Conservation (phyloP, 2,888 invertebrate genomes). For the Carcina quercana region DNA sequence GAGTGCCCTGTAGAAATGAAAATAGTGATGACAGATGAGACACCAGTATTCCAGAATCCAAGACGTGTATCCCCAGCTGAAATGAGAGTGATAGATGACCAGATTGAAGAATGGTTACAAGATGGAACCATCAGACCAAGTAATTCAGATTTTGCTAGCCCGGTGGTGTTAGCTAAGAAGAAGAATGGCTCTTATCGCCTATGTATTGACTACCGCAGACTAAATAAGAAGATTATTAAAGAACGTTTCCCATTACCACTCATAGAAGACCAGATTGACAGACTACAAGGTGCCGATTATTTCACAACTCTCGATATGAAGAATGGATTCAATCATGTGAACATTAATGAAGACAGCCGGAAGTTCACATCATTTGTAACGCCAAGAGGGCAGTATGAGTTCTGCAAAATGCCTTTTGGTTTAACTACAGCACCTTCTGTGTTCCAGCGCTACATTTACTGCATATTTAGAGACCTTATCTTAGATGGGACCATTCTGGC, state of each 20-base stretch:
- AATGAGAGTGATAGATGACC: constrained; percentile 5
- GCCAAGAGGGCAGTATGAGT: constrained; percentile 24
- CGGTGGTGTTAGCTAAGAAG: constrained; percentile 16
- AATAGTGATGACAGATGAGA: constrained; percentile 9
- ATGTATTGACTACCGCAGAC: constrained; percentile 36
- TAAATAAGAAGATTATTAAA: constrained; percentile 31
- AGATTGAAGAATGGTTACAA: constrained; percentile 7
- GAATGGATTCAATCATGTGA: constrained; percentile 36
- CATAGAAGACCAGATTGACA: constrained; percentile 34
- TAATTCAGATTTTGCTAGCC: constrained; percentile 18
- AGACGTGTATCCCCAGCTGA: constrained; percentile 11
- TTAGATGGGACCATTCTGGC: constrained; percentile 14
- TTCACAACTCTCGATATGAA: constrained; percentile 24
- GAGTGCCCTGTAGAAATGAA: constrained; percentile 10
- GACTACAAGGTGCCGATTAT: constrained; percentile 24
- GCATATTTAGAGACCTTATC: constrained; percentile 14
- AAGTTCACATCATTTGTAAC: constrained; percentile 41
- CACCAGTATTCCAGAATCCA: constrained; percentile 7
- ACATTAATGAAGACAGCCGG: constrained; percentile 19
- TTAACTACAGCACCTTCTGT: constrained; percentile 30
- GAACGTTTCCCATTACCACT: constrained; percentile 33
- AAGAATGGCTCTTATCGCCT: constrained; percentile 12
- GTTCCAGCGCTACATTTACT: constrained; percentile 9
- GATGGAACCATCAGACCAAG: constrained; percentile 8
- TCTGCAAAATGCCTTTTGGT: constrained; percentile 38